phyloP scores from a whole-genome alignment of 2,888 invertebrate genomes.

The Chymomyza fuscimana region DNA sequence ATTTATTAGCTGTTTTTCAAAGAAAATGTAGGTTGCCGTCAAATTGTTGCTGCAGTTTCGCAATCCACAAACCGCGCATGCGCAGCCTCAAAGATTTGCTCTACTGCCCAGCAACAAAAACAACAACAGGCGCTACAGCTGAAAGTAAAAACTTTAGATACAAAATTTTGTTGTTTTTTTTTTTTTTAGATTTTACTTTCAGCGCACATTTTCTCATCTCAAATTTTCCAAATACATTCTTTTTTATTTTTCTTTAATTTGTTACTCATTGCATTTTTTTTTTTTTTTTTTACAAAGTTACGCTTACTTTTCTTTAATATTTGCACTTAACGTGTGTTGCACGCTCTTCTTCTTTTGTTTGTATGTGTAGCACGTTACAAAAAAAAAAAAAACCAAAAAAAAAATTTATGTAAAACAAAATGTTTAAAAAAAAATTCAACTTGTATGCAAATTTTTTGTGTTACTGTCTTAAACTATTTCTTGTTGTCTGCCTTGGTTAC shows the following conservation, averaged over 20 bases:
- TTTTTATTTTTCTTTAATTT: conserved; percentile 14
- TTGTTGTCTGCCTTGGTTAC: background rate
- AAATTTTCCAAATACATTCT: conserved; percentile 36
- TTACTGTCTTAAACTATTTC: background rate
- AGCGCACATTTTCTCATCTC: conserved; percentile 22
- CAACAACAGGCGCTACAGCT: background rate
- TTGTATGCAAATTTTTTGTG: conserved; percentile 7
- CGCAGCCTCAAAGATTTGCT: conserved; percentile 46
- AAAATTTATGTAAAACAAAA: conserved; percentile 4
- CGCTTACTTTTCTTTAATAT: conserved; percentile 1
- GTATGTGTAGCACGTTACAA: conserved; percentile 11
- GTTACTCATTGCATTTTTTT: conserved; percentile 16
- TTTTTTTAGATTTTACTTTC: conserved; percentile 67
- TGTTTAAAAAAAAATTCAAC: conserved; percentile 1
- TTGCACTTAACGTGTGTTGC: conserved; percentile 13
- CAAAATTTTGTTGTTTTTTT: conserved; percentile 13
- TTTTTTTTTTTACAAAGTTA: background rate
- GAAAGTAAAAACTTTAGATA: background rate
- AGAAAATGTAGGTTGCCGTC: background rate
- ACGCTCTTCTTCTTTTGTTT: conserved; percentile 10
- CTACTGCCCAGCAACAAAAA: conserved; percentile 31
- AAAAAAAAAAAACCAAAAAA: conserved; percentile 16
- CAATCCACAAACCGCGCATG: conserved; percentile 48
- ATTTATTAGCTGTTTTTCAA: background rate
- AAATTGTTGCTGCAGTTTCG: conserved; percentile 40